Evolutionary conservation across 2,113 vertebrate genomes (phyloP).

Genomic region (Pteruthius melanotis): DNA sequence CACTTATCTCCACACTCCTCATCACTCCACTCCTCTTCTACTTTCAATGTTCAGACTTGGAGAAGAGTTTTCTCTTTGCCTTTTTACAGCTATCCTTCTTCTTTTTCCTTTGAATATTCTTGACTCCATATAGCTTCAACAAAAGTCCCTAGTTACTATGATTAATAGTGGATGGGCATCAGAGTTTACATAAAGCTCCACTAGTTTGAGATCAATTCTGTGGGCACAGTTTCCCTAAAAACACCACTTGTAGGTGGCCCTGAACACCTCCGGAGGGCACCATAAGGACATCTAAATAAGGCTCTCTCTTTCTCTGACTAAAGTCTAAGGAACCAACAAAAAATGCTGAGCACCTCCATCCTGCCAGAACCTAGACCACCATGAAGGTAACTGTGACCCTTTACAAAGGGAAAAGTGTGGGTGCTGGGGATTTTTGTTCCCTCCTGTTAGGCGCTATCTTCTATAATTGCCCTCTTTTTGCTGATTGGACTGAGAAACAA

Average conservation of each 20-base stretch:
- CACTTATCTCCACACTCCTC: background rate
- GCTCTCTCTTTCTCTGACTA: background rate
- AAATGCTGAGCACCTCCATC: fast-evolving
- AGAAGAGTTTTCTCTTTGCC: background rate
- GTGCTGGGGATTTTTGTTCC: background rate
- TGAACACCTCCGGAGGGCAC: constrained; percentile 32
- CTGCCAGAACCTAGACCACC: background rate
- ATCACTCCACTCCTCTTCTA: background rate
- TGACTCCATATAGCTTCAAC: background rate
- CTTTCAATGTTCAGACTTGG: background rate
- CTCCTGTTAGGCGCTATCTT: background rate
- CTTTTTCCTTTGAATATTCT: background rate
- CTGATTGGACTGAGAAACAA: background rate
- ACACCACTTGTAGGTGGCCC: background rate
- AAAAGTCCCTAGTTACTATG: background rate
- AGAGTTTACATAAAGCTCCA: background rate
- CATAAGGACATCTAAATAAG: background rate
- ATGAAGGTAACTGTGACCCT: background rate
- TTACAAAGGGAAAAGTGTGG: background rate
- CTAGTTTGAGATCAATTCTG: background rate
- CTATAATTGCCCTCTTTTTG: background rate
- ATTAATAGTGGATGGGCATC: background rate
- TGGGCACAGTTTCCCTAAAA: background rate
- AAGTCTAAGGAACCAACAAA: background rate
- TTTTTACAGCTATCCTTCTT: background rate